Evolutionary conservation across 2,113 vertebrate species (phyloP).

Genomic region (Megaceryle maxima): DNA sequence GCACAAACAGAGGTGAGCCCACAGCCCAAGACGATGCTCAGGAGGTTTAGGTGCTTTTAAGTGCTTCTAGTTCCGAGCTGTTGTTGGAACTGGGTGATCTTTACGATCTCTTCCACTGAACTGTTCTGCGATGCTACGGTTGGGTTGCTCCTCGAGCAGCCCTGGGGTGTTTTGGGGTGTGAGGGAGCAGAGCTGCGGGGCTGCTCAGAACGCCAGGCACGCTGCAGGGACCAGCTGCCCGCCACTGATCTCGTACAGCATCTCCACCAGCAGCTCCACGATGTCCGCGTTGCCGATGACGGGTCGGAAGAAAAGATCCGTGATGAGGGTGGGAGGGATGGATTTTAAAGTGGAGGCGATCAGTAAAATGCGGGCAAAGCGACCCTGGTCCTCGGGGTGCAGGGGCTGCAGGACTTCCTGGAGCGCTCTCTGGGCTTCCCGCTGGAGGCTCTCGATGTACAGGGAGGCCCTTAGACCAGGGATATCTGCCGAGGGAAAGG

Average conservation of each 20-base stretch:
- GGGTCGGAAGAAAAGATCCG: conserved; percentile 89
- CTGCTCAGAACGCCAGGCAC: rapidly evolving
- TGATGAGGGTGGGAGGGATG: conserved; percentile 81
- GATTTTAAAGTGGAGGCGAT: conserved; percentile 79
- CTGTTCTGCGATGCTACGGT: neutral
- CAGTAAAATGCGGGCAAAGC: conserved; percentile 82
- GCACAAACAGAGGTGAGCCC: neutral
- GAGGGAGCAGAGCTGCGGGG: rapidly evolving
- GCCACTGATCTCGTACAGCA: conserved; percentile 75
- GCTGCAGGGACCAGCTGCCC: neutral
- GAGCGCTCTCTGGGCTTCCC: conserved; percentile 86
- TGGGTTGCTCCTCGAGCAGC: neutral
- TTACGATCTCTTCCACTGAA: neutral
- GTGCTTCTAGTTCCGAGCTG: neutral
- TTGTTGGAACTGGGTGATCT: neutral
- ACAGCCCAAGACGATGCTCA: neutral
- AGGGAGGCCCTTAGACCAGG: conserved; percentile 79
- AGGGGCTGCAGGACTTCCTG: conserved; percentile 82
- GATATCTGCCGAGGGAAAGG: conserved; percentile 73
- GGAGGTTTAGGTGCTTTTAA: neutral
- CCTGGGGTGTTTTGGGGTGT: neutral
- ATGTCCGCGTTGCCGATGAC: conserved; percentile 85
- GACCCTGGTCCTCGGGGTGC: conserved; percentile 73
- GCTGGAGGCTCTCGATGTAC: conserved; percentile 83
- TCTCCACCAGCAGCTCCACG: conserved; percentile 81